phyloP scores from a whole-genome alignment of 2,113 vertebrate genomes.

The Stigmatopora nigra region DNA sequence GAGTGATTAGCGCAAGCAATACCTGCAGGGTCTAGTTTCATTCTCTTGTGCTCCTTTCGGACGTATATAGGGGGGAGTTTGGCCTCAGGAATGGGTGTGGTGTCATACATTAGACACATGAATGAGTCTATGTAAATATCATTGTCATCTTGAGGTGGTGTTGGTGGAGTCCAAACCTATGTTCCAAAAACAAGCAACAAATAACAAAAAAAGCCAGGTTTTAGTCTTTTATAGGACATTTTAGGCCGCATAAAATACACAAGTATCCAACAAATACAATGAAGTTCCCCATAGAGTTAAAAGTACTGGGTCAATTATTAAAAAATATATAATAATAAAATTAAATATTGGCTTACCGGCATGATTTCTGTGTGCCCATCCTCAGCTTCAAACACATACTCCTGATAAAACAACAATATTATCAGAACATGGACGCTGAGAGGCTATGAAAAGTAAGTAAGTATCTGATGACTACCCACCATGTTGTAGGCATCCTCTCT shows the following conservation, averaged over 20 bases:
- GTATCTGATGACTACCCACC: constrained; percentile 60
- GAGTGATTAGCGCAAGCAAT: not conserved
- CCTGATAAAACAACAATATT: constrained; percentile 57
- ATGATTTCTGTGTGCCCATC: constrained; percentile 87
- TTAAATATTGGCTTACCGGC: constrained; percentile 70
- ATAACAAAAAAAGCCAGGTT: not conserved
- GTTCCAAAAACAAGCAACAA: constrained; percentile 2
- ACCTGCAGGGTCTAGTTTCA: constrained; percentile 85
- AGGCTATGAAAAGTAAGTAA: constrained; percentile 5
- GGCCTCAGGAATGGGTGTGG: constrained; percentile 80
- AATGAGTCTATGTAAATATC: constrained; percentile 90
- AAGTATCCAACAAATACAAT: too few species aligned
- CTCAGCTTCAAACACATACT: constrained; percentile 82
- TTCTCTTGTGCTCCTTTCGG: constrained; percentile 84
- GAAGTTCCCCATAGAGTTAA: too few species aligned
- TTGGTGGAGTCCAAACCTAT: constrained; percentile 90
- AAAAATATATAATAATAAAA: too few species aligned
- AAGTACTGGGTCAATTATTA: too few species aligned
- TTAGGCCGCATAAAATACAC: too few species aligned
- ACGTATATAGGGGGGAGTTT: constrained; percentile 84
- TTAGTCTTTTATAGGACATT: too few species aligned
- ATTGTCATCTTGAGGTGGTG: constrained; percentile 89
- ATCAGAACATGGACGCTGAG: not conserved
- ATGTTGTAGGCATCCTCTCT: constrained; percentile 91
- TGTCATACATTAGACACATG: constrained; percentile 91